Evolutionary conservation across 2,113 vertebrate genomes (phyloP).

Genomic region (Centropristis striata): DNA sequence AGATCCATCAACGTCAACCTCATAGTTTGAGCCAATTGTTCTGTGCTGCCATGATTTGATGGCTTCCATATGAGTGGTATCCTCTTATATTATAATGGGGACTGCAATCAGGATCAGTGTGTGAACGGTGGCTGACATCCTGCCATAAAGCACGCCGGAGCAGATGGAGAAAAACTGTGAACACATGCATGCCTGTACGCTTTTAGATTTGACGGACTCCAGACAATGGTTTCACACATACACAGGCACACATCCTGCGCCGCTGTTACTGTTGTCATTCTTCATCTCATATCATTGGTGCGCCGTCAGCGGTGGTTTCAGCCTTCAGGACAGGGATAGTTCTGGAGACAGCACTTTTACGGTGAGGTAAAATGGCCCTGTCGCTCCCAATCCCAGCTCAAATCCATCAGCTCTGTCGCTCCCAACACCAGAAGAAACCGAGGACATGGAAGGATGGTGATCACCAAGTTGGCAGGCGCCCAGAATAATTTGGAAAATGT

Average conservation of each 20-base stretch:
- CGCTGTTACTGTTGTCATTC: slow-evolving; percentile 40
- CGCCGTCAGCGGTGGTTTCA: slow-evolving; percentile 42
- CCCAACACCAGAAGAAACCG: slow-evolving; percentile 41
- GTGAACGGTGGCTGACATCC: slow-evolving; percentile 60
- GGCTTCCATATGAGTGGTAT: slow-evolving; percentile 75
- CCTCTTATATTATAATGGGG: slow-evolving; percentile 65
- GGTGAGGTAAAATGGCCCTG: slow-evolving; percentile 56
- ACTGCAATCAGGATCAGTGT: slow-evolving; percentile 70
- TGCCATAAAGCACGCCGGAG: slow-evolving; percentile 39
- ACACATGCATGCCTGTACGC: neutral
- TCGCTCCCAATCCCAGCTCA: slow-evolving; percentile 64
- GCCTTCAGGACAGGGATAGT: slow-evolving; percentile 40
- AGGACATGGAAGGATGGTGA: slow-evolving; percentile 37
- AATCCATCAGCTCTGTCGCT: slow-evolving; percentile 65
- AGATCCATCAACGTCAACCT: slow-evolving; percentile 68
- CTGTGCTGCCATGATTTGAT: slow-evolving; percentile 62
- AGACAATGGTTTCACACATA: slow-evolving; percentile 22
- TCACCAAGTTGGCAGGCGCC: slow-evolving; percentile 57
- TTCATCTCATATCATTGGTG: slow-evolving; percentile 35
- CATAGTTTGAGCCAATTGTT: slow-evolving; percentile 66
- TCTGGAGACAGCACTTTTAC: slow-evolving; percentile 58
- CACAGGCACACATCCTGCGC: neutral
- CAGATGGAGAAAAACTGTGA: slow-evolving; percentile 32
- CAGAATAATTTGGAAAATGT: slow-evolving; percentile 61
- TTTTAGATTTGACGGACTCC: slow-evolving; percentile 18